phyloP scores from a whole-genome alignment of 2,888 invertebrate species.

The Aphrophora alni region DNA sequence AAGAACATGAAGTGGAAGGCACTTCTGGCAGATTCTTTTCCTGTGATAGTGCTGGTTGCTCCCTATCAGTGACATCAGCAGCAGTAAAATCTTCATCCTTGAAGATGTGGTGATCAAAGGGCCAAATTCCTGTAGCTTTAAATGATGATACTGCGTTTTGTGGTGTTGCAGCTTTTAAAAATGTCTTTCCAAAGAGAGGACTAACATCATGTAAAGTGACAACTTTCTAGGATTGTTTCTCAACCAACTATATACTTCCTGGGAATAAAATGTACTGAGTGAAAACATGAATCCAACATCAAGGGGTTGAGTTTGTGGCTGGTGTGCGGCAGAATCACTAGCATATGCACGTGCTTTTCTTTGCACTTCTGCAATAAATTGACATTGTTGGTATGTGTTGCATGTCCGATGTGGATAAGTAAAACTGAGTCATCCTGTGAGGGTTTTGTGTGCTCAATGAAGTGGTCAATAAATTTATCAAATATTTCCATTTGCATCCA shows the following conservation, averaged over 20 bases:
- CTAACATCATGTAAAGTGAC: not conserved
- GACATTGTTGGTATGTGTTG: slow-evolving; percentile 23
- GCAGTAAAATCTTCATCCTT: no score
- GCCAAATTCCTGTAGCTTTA: no score
- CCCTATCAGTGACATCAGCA: no score
- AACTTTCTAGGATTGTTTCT: not conserved
- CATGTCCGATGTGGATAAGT: slow-evolving; percentile 31
- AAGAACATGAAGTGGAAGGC: no score
- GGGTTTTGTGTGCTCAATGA: slow-evolving; percentile 47
- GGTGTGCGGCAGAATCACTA: not conserved
- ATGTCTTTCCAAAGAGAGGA: not conserved
- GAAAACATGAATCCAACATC: slow-evolving; percentile 27
- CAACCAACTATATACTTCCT: slow-evolving; percentile 28
- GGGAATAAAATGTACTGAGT: slow-evolving; percentile 31
- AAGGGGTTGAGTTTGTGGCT: slow-evolving; percentile 22
- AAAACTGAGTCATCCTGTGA: slow-evolving; percentile 46
- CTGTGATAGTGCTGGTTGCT: no score
- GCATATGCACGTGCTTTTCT: no score
- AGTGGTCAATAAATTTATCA: slow-evolving; percentile 53
- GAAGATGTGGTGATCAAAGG: no score
- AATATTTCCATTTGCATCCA: slow-evolving; percentile 53
- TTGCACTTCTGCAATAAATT: no score
- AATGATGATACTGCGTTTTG: no score
- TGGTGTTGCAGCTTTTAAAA: no score
- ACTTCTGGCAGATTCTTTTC: no score